phyloP scores from a whole-genome alignment of 2,797 vertebrate species.

The Bovichtus diacanthus region DNA sequence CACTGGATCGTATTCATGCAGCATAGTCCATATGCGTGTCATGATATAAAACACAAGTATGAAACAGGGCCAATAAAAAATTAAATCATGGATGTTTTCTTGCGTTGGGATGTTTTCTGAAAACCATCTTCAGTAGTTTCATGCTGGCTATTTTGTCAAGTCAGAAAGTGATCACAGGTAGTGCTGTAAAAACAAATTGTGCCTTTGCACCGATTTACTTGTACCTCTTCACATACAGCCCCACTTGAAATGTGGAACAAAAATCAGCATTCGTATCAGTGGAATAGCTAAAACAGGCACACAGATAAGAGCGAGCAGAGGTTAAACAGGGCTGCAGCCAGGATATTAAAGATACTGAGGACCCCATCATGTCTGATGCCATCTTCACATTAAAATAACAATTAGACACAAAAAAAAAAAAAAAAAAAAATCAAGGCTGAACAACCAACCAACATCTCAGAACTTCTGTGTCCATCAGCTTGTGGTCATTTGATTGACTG shows the following conservation, averaged over 20 bases:
- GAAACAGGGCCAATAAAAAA: slow-evolving; percentile 37
- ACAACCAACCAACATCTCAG: background rate
- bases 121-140: slow-evolving; percentile 35
- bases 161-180: background rate
- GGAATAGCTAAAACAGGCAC: slow-evolving; percentile 7
- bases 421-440: background rate
- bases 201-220: slow-evolving; percentile 14
- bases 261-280: background rate
- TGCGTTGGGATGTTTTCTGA: slow-evolving; percentile 41
- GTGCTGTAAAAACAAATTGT: slow-evolving; percentile 21
- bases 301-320: slow-evolving; percentile 2
- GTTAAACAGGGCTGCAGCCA: background rate
- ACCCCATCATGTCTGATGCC: background rate
- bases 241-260: background rate
- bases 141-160: background rate
- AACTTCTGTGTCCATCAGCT: background rate
- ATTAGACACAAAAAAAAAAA: no score
- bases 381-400: slow-evolving; percentile 1
- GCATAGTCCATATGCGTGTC: slow-evolving; percentile 42
- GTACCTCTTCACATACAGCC: background rate
- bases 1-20: slow-evolving; percentile 67
- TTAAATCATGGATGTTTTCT: background rate
- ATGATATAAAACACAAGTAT: slow-evolving; percentile 43
- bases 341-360: background rate
- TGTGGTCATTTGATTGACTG: background rate